Evolutionary conservation across 1,140 invertebrate genomes (phyloP).

Genomic region (Probaryconus sp.): DNA sequence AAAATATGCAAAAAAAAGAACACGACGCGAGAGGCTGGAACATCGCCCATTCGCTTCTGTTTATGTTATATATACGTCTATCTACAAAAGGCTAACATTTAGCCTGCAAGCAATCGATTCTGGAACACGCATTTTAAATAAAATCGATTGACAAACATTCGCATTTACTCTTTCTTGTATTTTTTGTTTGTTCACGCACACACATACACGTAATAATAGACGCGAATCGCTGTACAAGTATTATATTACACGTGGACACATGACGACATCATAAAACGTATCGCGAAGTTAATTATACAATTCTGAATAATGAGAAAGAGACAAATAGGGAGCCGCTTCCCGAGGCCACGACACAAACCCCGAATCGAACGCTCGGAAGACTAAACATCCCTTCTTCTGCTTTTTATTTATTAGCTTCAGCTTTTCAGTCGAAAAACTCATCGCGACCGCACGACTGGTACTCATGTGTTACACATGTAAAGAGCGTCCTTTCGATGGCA

Average conservation of each 20-base stretch:
- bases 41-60: slow-evolving; percentile 15
- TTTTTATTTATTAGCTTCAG: slow-evolving; percentile 22
- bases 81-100: slow-evolving; percentile 55
- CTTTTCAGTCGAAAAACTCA: slow-evolving; percentile 4
- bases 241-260: slow-evolving; percentile 61
- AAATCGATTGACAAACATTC: slow-evolving; percentile 15
- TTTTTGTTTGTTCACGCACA: slow-evolving; percentile 30
- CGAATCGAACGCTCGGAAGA: slow-evolving; percentile 54
- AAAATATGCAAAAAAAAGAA: slow-evolving; percentile 47
- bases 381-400: slow-evolving; percentile 30
- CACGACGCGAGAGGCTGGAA: slow-evolving; percentile 35
- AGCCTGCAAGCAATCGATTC: slow-evolving; percentile 42
- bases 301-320: slow-evolving; percentile 48
- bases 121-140: slow-evolving; percentile 38
- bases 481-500: slow-evolving; percentile 44
- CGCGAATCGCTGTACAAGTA: slow-evolving; percentile 55
- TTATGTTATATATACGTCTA: slow-evolving; percentile 41
- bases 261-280: slow-evolving; percentile 53
- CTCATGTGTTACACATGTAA: slow-evolving; percentile 47
- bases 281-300: slow-evolving; percentile 57
- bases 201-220: slow-evolving; percentile 43
- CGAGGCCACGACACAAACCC: slow-evolving; percentile 25
- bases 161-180: background rate
- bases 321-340: slow-evolving; percentile 3
- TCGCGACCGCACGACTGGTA: slow-evolving; percentile 23